Evolutionary conservation across 2,888 invertebrate species (phyloP), one percentile per base, ranked within the genome.

Genomic region (Mystacides longicornis): DNA sequence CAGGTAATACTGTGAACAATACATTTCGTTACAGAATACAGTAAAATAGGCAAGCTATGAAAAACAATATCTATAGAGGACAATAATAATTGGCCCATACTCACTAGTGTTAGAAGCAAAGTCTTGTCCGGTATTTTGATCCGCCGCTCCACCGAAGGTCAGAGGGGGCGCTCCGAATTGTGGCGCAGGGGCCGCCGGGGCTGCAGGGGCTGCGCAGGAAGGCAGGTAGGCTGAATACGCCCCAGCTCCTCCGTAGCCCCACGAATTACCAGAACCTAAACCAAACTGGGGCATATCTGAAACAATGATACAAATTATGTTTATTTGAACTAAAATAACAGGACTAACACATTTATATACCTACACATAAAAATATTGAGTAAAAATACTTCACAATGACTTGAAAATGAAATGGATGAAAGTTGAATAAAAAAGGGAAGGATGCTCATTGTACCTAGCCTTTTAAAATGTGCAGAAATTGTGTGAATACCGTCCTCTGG

Each of bases 231-330:
- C 89, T 1, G 91, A 89, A 71, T 92, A 93, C 14, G 89, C 90
- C 55, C 88, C 86, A 23, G 91, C 87, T 47, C 89, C 83, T 43
- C 91, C 86, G 69, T 91, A 91, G 62, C 92, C 90, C 92, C 92
- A 92, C 11, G 89, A 86, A 71, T 92, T 91, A 65, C 88, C 85
- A 65, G 88, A 86, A 70, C 89, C 87, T 68, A 89, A 73, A 46
- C 89, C 88, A 68, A 91, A 90, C 71, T 89, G 89, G 63, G 89
- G 83, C 89, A 91, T 89, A 72, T 90, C 89, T 90, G 74, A 2
- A 69, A 66, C 46, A 55, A n/a, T n/a, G n/a, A n/a, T n/a, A n/a
- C n/a, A n/a, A n/a, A n/a, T n/a, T n/a, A n/a, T n/a, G n/a, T n/a
- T n/a, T n/a, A n/a, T n/a, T n/a, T n/a, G n/a, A n/a, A n/a, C n/a